Percentiles rank a stretch among this genome's conserved stretches.
Evolutionary conservation across 2,888 invertebrate species (phyloP).

Genomic region (Ernsta delagoae): DNA sequence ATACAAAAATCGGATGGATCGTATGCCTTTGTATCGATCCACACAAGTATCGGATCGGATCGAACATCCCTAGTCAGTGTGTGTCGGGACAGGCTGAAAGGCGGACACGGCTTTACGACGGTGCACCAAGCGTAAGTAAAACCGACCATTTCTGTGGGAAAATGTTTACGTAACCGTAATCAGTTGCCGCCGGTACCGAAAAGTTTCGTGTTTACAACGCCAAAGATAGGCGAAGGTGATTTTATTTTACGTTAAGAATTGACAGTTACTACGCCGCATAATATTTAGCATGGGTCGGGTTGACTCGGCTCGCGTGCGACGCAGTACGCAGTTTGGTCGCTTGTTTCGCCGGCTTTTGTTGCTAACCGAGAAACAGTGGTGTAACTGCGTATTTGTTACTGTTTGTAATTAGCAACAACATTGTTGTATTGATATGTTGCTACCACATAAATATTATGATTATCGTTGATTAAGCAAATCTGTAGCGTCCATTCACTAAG

Average conservation of each 20-base stretch:
- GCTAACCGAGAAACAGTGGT: conserved; percentile 66
- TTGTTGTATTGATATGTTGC: conserved; percentile 47
- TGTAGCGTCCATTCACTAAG: background rate
- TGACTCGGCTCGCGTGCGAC: conserved; percentile 62
- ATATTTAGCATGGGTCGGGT: conserved; percentile 60
- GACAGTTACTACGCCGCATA: conserved; percentile 74
- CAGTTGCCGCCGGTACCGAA: conserved; percentile 27
- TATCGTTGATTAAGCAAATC: background rate
- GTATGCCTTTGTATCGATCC: too few relatives aligned
- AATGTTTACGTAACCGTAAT: conserved; percentile 46
- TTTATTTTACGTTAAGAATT: conserved; percentile 64
- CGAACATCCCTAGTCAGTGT: conserved; percentile 54
- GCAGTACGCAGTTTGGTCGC: conserved; percentile 69
- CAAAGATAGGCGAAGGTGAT: conserved; percentile 39
- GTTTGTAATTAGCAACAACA: conserved; percentile 46
- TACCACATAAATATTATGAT: conserved; percentile 19
- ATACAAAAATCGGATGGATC: too few relatives aligned
- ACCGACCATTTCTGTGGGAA: conserved; percentile 54
- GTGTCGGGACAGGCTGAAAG: conserved; percentile 61
- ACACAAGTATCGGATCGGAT: too few relatives aligned
- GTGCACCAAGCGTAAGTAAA: conserved; percentile 61
- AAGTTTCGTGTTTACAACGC: conserved; percentile 28
- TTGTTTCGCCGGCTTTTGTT: conserved; percentile 68
- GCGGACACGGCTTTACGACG: conserved; percentile 58
- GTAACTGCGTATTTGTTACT: conserved; percentile 70